phyloP scores from a whole-genome alignment of 1,140 invertebrate genomes.

The Cotesia typhae region DNA sequence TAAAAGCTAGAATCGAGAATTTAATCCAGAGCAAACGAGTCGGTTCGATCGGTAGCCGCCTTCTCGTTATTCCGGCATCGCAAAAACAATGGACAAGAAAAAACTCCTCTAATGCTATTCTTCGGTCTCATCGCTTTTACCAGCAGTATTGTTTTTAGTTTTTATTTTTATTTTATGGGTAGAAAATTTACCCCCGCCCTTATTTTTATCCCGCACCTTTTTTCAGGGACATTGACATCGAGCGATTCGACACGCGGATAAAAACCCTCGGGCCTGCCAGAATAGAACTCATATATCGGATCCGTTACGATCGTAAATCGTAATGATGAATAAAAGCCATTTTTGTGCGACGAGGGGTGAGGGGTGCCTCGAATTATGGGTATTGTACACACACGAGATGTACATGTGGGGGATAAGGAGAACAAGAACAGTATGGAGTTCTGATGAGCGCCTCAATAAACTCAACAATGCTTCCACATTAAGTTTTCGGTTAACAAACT shows the following conservation, averaged over 20 bases:
- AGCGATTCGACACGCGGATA: constrained; percentile 22
- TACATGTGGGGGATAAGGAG: too few relatives aligned
- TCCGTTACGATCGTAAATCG: constrained; percentile 25
- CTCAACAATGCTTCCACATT: too few relatives aligned
- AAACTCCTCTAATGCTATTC: not conserved
- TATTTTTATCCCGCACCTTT: not conserved
- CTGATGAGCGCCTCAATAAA: too few relatives aligned
- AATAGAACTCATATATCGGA: not conserved
- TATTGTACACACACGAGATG: not conserved
- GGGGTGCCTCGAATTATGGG: not conserved
- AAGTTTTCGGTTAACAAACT: too few relatives aligned
- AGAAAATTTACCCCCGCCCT: too few relatives aligned
- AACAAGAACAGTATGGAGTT: too few relatives aligned
- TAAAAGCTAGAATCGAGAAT: constrained; percentile 27
- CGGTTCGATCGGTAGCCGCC: constrained; percentile 20
- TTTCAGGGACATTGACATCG: not conserved
- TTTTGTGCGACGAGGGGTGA: not conserved
- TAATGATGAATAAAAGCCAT: not conserved
- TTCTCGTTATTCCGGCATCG: constrained; percentile 25
- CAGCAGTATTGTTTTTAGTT: not conserved
- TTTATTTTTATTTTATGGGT: constrained; percentile 3
- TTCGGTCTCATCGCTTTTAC: constrained; percentile 4
- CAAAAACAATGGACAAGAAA: constrained; percentile 30
- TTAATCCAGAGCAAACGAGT: constrained; percentile 22
- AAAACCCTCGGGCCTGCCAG: not conserved